phyloP scores from a whole-genome alignment of 2,797 vertebrate species.

The Myotis planiceps region DNA sequence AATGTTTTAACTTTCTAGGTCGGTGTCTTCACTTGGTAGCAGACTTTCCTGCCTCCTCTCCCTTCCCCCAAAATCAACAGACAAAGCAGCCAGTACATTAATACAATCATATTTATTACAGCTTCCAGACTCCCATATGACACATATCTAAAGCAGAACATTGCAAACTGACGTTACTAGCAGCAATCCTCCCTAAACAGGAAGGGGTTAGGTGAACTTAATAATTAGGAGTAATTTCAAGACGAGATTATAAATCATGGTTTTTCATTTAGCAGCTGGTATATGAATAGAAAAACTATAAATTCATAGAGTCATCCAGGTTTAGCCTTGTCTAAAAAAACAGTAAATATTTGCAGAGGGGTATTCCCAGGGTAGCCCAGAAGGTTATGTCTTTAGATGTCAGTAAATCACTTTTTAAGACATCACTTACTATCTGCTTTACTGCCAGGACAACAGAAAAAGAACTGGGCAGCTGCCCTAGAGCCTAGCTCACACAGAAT shows the following conservation, averaged over 20 bases:
- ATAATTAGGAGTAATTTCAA: slow-evolving; percentile 74
- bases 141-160: slow-evolving; percentile 81
- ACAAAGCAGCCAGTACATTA: slow-evolving; percentile 53
- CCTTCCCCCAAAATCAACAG: slow-evolving; percentile 27
- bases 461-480: slow-evolving; percentile 8
- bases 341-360: slow-evolving; percentile 34
- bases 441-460: slow-evolving; percentile 18
- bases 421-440: slow-evolving; percentile 41
- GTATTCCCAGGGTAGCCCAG: slow-evolving; percentile 58
- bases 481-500: neutral
- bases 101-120: slow-evolving; percentile 85
- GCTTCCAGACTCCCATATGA: slow-evolving; percentile 79
- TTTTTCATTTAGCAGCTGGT: slow-evolving; percentile 75
- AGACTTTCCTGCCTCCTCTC: neutral
- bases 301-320: slow-evolving; percentile 58
- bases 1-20: neutral
- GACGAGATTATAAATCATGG: slow-evolving; percentile 48
- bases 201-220: slow-evolving; percentile 79
- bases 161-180: slow-evolving; percentile 78
- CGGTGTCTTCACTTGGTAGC: neutral
- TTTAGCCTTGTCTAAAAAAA: slow-evolving; percentile 62
- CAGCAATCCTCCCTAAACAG: slow-evolving; percentile 83
- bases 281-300: slow-evolving; percentile 75
- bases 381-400: slow-evolving; percentile 73
- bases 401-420: slow-evolving; percentile 56